Evolutionary conservation across 2,888 invertebrate species (phyloP), one percentile per base, ranked within the genome.

Genomic region (Dynastes hyllus): DNA sequence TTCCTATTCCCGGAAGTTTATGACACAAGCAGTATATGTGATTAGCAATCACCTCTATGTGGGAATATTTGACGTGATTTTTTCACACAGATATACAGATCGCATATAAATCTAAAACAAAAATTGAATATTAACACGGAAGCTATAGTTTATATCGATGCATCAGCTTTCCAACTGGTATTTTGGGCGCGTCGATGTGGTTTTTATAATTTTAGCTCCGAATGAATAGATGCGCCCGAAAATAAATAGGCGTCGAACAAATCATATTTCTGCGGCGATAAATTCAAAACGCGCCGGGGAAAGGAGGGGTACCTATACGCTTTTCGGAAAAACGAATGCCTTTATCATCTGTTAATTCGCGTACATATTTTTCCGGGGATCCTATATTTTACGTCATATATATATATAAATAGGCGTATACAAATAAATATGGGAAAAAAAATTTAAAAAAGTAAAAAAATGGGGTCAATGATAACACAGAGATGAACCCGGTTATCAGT

Each of bases 401-500:
- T 29, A 71, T 58, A 71, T 40, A 16, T 50, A 70, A 37, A 65
- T 13, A n/a, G 11, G 51, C 55, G 55, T 16, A 55, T 16, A 8
- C 55, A 16, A 55, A 55, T 55, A 55, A n/a, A 55, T 53, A 53
- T 3, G 16, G 13, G 53, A 40, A 51, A 32, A 76, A 51, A 65
- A 50, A 53, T 65, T 61, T 53, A 67, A 53, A 40, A 16, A 58
- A 73, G 40, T 73, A 53, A 73, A 73, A 73, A 55, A 71, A 13
- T 11, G 9, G 32, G 61, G 29, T 53, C 22, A 27, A 69, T 37
- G 53, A 55, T 55, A 67, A 77, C 32, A 77, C 11, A 66, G 69
- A 77, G 55, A 69, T 67, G 69, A 45, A 67, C 67, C 22, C 77
- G 58, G 77, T 77, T 77, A 77, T 77, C 77, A 77, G 69, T 77